Conservation (phyloP, 35 echinoderm and acorn worm species). For the Nesometra sesokonis region DNA sequence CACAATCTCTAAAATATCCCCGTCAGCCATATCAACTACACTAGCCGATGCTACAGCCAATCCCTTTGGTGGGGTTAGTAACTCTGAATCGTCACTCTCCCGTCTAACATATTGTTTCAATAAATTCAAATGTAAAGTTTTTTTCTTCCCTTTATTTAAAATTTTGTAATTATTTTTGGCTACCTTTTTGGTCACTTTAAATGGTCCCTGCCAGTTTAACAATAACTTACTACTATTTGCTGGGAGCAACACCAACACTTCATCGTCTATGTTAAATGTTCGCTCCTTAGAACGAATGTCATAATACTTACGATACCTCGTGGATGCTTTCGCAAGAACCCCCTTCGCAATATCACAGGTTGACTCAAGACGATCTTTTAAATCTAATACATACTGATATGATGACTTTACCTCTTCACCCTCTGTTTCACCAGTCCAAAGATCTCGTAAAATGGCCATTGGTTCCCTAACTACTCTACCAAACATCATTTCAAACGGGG, state of each 20-base stretch:
- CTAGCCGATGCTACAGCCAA: too few species aligned
- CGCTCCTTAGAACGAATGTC: conserved; percentile 1
- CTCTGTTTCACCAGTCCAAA: conserved; percentile 21
- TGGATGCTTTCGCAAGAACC: conserved; percentile 16
- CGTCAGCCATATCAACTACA: too few species aligned
- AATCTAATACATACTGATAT: conserved; percentile 54
- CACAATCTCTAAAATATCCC: too few species aligned
- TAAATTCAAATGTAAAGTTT: conserved; percentile 2
- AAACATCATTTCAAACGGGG: conserved; percentile 45
- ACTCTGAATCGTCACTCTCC: too few species aligned
- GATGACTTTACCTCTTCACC: conserved; percentile 34
- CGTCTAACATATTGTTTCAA: neutral
- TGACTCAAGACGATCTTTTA: conserved; percentile 21
- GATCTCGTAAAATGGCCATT: conserved; percentile 24
- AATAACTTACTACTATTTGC: conserved; percentile 20
- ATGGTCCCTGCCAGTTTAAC: conserved; percentile 40
- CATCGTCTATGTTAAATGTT: conserved; percentile 14
- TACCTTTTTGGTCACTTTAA: neutral
- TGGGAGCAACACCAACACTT: conserved; percentile 25
- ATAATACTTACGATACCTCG: conserved; percentile 35
- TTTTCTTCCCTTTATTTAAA: neutral
- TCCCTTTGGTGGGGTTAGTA: too few species aligned
- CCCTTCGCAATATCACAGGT: conserved; percentile 29
- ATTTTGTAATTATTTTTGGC: neutral
- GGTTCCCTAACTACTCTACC: conserved; percentile 52